Evolutionary conservation across 1,140 invertebrate species (phyloP).

Genomic region (Coenobita brevimanus): DNA sequence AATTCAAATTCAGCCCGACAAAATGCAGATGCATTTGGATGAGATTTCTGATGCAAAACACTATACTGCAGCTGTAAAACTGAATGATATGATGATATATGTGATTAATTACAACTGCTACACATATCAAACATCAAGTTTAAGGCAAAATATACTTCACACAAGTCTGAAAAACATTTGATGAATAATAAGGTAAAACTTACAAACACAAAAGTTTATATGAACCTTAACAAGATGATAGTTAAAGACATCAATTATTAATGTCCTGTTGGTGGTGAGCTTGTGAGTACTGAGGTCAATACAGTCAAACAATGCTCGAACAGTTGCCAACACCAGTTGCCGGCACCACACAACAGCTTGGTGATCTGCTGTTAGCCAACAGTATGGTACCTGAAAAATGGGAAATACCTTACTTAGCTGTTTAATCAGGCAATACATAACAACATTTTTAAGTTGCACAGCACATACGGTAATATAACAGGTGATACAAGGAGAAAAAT

Average conservation of each 20-base stretch:
- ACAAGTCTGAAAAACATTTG: neutral
- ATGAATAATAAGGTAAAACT: neutral
- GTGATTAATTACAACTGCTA: too few relatives aligned
- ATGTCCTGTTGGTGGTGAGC: slow-evolving; percentile 31
- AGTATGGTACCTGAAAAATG: slow-evolving; percentile 77
- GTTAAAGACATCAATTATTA: slow-evolving; percentile 52
- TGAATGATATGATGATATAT: too few relatives aligned
- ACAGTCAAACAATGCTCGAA: slow-evolving; percentile 87
- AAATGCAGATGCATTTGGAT: too few relatives aligned
- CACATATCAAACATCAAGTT: too few relatives aligned
- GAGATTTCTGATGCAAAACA: too few relatives aligned
- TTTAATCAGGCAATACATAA: neutral
- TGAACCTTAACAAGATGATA: slow-evolving; percentile 61
- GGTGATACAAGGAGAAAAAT: too few relatives aligned
- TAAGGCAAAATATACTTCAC: neutral
- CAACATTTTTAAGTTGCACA: too few relatives aligned
- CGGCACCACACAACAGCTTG: slow-evolving; percentile 93
- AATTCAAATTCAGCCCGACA: too few relatives aligned
- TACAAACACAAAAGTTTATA: neutral
- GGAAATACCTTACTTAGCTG: neutral
- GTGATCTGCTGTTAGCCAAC: slow-evolving; percentile 92
- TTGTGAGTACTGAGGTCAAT: slow-evolving; percentile 72
- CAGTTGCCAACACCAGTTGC: slow-evolving; percentile 86
- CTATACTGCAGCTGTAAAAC: too few relatives aligned
- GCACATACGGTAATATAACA: too few relatives aligned